These are phyloP conservation scores for Drosophila miranda DNA, from an alignment of 1,140 invertebrate species.

Conservation along the genomic window DNA sequence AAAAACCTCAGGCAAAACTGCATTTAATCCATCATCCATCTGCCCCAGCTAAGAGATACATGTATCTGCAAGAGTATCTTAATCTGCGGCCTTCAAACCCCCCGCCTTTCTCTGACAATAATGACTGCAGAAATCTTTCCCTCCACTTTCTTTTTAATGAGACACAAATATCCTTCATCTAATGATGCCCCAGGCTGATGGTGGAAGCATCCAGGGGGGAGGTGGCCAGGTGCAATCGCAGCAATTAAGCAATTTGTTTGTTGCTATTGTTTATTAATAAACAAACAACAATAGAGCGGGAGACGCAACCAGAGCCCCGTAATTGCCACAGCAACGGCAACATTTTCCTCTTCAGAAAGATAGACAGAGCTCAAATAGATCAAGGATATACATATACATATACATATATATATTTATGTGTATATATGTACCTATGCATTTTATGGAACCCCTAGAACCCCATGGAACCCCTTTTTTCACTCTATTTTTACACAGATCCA, in stretches of 20 bases:
- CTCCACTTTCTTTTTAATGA: constrained; percentile 59
- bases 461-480: too few species aligned
- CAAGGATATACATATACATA: constrained; percentile 22
- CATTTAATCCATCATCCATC: background rate
- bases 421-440: background rate
- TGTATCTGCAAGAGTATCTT: background rate
- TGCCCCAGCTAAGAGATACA: background rate
- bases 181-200: constrained; percentile 42
- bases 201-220: constrained; percentile 21
- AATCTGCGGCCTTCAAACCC: background rate
- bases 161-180: constrained; percentile 49
- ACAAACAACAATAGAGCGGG: constrained; percentile 61
- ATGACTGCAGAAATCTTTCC: constrained; percentile 53
- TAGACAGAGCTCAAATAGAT: constrained; percentile 37
- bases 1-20: too few species aligned
- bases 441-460: too few species aligned
- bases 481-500: constrained; percentile 20
- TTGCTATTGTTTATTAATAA: constrained; percentile 79
- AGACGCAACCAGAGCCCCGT: constrained; percentile 31
- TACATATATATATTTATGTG: background rate
- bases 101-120: constrained; percentile 10
- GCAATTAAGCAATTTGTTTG: constrained; percentile 74
- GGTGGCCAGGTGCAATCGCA: constrained; percentile 38
- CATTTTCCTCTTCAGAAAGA: constrained; percentile 5
- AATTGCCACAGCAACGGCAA: constrained; percentile 69